phyloP scores from a whole-genome alignment of 1,140 invertebrate genomes.

The Drosophila santomea region DNA sequence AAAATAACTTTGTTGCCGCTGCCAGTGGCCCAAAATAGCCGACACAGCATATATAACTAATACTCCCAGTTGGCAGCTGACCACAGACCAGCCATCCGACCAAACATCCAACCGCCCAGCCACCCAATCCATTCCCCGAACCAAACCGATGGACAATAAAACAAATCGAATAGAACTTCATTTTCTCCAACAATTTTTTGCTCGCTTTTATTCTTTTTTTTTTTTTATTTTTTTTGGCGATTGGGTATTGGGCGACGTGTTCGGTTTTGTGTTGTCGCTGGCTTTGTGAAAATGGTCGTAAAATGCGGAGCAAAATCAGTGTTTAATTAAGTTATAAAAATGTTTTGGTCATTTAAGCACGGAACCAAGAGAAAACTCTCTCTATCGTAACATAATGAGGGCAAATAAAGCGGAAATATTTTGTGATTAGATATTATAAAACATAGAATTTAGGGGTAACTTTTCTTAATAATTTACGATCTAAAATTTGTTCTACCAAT shows the following conservation, averaged over 20 bases:
- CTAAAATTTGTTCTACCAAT: too few relatives aligned
- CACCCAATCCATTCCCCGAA: constrained; percentile 16
- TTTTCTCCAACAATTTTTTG: constrained; percentile 52
- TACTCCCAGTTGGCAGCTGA: constrained; percentile 74
- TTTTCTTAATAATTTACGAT: not conserved
- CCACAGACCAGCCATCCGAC: constrained; percentile 41
- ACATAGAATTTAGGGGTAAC: not conserved
- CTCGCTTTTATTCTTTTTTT: constrained; percentile 15
- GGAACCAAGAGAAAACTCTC: constrained; percentile 14
- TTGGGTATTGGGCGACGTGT: constrained; percentile 10
- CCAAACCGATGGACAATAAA: constrained; percentile 70
- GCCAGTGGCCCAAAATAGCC: constrained; percentile 54
- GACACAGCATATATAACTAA: constrained; percentile 75
- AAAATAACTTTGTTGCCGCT: constrained; percentile 67
- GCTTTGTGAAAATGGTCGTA: constrained; percentile 63
- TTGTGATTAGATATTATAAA: constrained; percentile 3
- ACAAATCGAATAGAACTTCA: constrained; percentile 78
- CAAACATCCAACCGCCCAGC: constrained; percentile 31
- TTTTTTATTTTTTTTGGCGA: not conserved
- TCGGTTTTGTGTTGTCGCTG: constrained; percentile 28
- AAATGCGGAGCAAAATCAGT: constrained; percentile 74
- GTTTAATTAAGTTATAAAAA: constrained; percentile 83
- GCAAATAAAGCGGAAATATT: constrained; percentile 31
- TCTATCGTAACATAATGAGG: constrained; percentile 2
- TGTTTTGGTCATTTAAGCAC: constrained; percentile 65